Percentiles rank a stretch among this genome's conserved stretches.
Conservation (phyloP, 2,888 invertebrate genomes). For the Exocentrus adspersus region DNA sequence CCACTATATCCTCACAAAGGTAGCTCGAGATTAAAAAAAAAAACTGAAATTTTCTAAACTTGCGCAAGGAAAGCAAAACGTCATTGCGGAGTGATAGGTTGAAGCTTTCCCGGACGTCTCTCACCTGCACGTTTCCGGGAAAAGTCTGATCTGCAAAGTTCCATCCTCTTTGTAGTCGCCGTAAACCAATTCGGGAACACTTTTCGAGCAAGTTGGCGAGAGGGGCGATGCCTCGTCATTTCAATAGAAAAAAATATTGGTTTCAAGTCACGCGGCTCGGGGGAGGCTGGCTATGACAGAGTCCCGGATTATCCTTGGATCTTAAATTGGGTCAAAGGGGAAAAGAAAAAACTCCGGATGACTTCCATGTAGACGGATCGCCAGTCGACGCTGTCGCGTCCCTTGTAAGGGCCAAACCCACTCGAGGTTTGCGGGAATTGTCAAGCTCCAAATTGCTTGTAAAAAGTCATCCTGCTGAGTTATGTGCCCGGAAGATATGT, state of each 20-base stretch:
- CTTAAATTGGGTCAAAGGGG: constrained; percentile 46
- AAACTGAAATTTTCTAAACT: too few species aligned
- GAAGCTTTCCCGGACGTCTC: not conserved
- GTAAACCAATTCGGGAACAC: constrained; percentile 32
- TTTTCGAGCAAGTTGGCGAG: constrained; percentile 26
- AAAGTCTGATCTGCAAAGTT: constrained; percentile 34
- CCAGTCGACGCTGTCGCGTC: constrained; percentile 7
- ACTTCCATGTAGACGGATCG: constrained; percentile 30
- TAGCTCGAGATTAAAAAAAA: too few species aligned
- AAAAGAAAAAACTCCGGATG: constrained; percentile 37
- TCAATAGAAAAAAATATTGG: constrained; percentile 46
- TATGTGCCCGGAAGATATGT: constrained; percentile 10
- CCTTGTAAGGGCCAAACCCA: constrained; percentile 31
- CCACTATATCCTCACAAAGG: too few species aligned
- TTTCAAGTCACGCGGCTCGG: constrained; percentile 45
- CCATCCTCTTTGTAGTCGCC: constrained; percentile 26
- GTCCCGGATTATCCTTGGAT: constrained; percentile 39
- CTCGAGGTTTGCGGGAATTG: constrained; percentile 30
- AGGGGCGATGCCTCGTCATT: constrained; percentile 33
- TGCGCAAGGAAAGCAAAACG: too few species aligned
- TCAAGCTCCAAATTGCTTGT: constrained; percentile 31
- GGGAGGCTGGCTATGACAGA: constrained; percentile 39
- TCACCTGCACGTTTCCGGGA: not conserved
- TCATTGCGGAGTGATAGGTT: too few species aligned
- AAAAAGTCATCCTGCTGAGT: constrained; percentile 33